These are phyloP conservation scores for Zenarchopterus dispar DNA, from an alignment of 2,797 vertebrate species.

Conservation along the genomic window DNA sequence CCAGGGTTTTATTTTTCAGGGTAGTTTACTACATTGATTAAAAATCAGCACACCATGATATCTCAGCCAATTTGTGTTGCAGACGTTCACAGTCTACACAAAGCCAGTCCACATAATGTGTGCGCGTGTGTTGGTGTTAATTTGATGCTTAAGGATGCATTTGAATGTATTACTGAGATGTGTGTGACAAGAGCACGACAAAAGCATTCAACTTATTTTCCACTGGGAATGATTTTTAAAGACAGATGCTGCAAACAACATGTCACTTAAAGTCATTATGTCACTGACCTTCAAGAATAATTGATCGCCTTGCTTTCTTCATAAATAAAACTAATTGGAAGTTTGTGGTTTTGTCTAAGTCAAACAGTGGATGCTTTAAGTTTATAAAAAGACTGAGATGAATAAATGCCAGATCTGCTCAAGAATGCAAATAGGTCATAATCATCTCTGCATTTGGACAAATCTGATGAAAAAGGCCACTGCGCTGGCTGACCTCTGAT, in stretches of 20 bases:
- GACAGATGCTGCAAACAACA: constrained; percentile 11
- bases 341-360: constrained; percentile 7
- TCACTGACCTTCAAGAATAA: constrained; percentile 20
- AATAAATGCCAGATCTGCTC: constrained; percentile 29
- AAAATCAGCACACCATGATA: constrained; percentile 36
- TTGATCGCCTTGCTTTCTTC: constrained; percentile 16
- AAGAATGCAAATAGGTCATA: constrained; percentile 66
- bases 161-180: constrained; percentile 3
- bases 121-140: constrained; percentile 24
- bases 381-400: constrained; percentile 26
- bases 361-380: background rate
- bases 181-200: constrained; percentile 12
- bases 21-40: too few relatives aligned
- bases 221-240: constrained; percentile 25
- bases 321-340: constrained; percentile 26
- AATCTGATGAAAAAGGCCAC: constrained; percentile 64
- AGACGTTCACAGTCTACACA: constrained; percentile 46
- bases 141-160: constrained; percentile 16
- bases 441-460: constrained; percentile 59
- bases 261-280: constrained; percentile 13
- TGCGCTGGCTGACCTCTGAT: constrained; percentile 68
- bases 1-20: too few relatives aligned
- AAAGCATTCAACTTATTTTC: constrained; percentile 7
- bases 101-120: constrained; percentile 35
- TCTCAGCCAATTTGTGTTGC: constrained; percentile 45